Evolutionary conservation across 1,140 invertebrate species (phyloP).

Genomic region (Aporrectodea caliginosa): DNA sequence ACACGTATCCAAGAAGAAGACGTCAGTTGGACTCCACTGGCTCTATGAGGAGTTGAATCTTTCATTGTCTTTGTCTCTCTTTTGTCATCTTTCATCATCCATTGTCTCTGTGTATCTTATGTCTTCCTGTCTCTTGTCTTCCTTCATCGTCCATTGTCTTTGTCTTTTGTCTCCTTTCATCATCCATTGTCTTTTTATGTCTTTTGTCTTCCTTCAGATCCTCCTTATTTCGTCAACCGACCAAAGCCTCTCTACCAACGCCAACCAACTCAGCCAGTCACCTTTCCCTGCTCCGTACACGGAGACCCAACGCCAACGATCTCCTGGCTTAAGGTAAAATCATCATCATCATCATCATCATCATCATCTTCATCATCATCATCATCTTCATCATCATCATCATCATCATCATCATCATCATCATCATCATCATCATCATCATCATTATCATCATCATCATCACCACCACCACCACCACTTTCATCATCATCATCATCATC

Average conservation of each 20-base stretch:
- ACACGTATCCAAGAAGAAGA: too few relatives aligned
- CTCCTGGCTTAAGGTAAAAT: conserved; percentile 81
- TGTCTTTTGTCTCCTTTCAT: too few relatives aligned
- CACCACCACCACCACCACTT: too few relatives aligned
- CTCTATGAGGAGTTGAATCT: too few relatives aligned
- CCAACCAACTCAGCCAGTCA: conserved; percentile 46
- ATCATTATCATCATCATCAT: conserved; percentile 4
- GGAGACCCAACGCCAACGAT: conserved; percentile 85
- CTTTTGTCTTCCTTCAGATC: conserved; percentile 45
- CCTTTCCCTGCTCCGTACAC: conserved; percentile 85
- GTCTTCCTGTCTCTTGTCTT: too few relatives aligned
- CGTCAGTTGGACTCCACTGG: too few relatives aligned
- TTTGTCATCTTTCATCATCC: too few relatives aligned
- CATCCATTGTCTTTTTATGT: not conserved
- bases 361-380: conserved; percentile 1
- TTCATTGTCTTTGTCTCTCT: too few relatives aligned
- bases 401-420: conserved; percentile 1
- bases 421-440: conserved; percentile 5
- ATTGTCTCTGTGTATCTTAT: too few relatives aligned
- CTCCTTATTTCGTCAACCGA: conserved; percentile 54
- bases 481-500: too few relatives aligned
- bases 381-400: conserved; percentile 1
- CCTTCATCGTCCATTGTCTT: too few relatives aligned
- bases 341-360: not conserved
- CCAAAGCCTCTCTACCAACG: conserved; percentile 54